These are phyloP conservation scores for Cerastis rubricosa DNA, from an alignment of 2,888 invertebrate species.

Conservation along the genomic window DNA sequence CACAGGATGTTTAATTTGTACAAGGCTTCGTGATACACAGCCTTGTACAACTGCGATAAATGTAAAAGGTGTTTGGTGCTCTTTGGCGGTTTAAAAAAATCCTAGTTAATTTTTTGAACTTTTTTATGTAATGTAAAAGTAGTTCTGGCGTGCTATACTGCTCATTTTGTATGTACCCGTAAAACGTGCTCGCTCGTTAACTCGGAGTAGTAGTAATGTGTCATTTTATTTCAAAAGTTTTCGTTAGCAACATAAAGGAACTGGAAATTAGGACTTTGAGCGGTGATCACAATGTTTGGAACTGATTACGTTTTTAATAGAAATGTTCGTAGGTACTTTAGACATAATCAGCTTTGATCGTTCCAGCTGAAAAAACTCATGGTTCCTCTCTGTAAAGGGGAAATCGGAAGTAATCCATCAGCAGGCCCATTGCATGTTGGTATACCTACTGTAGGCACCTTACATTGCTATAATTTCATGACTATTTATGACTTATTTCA, in stretches of 20 bases:
- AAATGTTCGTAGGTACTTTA: no score
- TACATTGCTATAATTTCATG: background rate
- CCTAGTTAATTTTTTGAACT: conserved; percentile 25
- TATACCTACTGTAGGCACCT: background rate
- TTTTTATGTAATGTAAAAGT: conserved; percentile 47
- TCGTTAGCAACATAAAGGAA: background rate
- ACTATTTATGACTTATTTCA: background rate
- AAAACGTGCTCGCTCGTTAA: conserved; percentile 23
- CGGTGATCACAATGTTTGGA: background rate
- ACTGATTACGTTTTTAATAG: background rate
- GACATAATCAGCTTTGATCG: background rate
- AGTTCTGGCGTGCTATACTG: conserved; percentile 13
- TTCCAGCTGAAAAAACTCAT: background rate
- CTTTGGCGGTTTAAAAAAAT: conserved; percentile 31
- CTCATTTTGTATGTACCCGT: conserved; percentile 25
- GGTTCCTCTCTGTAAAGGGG: background rate
- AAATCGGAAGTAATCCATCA: background rate
- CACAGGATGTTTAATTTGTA: conserved; percentile 51
- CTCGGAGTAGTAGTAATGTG: conserved; percentile 17
- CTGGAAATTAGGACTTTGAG: background rate
- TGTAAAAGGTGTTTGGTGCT: conserved; percentile 17
- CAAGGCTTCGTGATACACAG: conserved; percentile 47
- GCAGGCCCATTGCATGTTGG: no score
- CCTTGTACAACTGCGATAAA: conserved; percentile 52
- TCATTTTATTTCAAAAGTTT: conserved; percentile 18